Evolutionary conservation across 2,797 vertebrate genomes (phyloP), one percentile per base, ranked within the genome.

Genomic region (Tympanoctomys barrerae): DNA sequence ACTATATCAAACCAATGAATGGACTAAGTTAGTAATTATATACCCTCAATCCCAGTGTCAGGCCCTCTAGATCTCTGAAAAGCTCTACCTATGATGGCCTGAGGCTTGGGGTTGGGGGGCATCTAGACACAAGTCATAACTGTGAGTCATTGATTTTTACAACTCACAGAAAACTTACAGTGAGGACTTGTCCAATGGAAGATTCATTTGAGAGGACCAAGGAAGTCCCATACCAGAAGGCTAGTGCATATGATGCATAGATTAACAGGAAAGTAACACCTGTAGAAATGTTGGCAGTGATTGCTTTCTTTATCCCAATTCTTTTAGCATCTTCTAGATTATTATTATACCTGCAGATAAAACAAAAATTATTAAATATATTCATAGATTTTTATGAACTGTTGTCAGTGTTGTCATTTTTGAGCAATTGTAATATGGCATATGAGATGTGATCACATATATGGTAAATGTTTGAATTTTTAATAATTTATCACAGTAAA

Each of bases 181-280:
- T 99, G 71, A 99, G 99, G 16, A 99, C 98, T 7, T 70, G 73
- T 85, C 99, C 99, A 91, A 99, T 99, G 42, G 97, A 95, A 97
- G 99, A 99, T n/a, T 99, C 98, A 0, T 9, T 1, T 9, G 26
- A 57, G 62, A 99, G 42, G 92, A 99, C 59, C 94, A 99, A 98
- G 0, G 98, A 99, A 84, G 99, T 99, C 88, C 99, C 99, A 61
- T 99, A 99, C 99, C 99, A 99, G 98, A 99, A 99, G 36, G 99
- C 99, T 98, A 99, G 96, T 26, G 99, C 99, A 52, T 99, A 99
- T 0, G 99, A 99, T 46, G 99, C 98, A 98, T 99, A 99, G 93
- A 99, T 99, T 84, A 99, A 96, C 77, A 99, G 94, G 97, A 99
- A 99, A 95, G 99, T 99, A 95, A 98, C 98, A 85, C 99, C 99